Evolutionary conservation across 2,888 invertebrate species (phyloP).

Genomic region (Philonicus albiceps): DNA sequence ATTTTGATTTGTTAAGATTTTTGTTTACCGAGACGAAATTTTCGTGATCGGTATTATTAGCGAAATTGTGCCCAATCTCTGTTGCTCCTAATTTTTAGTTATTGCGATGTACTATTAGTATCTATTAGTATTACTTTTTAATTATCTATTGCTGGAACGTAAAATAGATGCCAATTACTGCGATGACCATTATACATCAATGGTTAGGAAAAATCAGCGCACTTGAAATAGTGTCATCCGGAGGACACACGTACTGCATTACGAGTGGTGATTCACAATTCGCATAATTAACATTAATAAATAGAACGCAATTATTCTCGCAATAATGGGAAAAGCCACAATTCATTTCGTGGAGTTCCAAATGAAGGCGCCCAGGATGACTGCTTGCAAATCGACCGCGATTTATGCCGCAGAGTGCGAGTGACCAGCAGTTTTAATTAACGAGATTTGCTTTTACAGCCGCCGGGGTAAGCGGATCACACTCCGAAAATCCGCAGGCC

Average conservation of each 20-base stretch:
- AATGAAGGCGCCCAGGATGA: neutral
- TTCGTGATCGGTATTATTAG: too few relatives aligned
- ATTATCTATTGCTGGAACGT: neutral
- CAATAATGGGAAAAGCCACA: neutral
- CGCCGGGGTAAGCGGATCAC: neutral
- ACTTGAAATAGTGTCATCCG: neutral
- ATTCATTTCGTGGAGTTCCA: neutral
- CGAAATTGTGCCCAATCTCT: too few relatives aligned
- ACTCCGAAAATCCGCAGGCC: neutral
- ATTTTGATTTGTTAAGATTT: too few relatives aligned
- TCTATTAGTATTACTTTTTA: neutral
- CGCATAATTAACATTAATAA: neutral
- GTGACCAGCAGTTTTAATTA: neutral
- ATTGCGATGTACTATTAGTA: too few relatives aligned
- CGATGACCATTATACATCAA: neutral
- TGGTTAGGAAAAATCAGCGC: neutral
- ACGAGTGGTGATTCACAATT: neutral
- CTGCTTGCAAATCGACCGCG: too few relatives aligned
- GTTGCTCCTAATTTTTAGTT: too few relatives aligned
- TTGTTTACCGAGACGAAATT: too few relatives aligned
- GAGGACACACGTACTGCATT: neutral
- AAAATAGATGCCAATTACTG: neutral
- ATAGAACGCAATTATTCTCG: neutral
- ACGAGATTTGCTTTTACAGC: neutral
- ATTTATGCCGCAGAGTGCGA: neutral